A percentile compares a stretch with the other conserved stretches of the same genome.
Conservation (phyloP, 2,888 invertebrate species). For the Nezara viridula region DNA sequence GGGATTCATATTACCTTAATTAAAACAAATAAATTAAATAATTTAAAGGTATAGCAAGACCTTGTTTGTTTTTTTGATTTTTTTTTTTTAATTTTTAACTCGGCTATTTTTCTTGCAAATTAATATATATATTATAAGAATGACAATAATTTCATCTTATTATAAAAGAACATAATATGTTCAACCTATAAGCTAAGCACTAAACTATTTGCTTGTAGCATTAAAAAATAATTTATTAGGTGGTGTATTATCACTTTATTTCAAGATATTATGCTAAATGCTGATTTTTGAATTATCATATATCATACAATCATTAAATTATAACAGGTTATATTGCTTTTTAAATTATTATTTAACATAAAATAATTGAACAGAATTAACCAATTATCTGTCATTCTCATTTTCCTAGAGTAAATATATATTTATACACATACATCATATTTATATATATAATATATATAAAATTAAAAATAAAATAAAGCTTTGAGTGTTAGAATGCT, state of each 20-base stretch:
- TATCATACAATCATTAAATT: constrained; percentile 42
- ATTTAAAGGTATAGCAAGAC: constrained; percentile 58
- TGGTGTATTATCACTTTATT: constrained; percentile 47
- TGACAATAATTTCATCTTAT: constrained; percentile 43
- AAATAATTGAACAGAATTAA: not conserved
- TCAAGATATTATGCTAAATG: constrained; percentile 33
- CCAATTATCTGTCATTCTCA: constrained; percentile 43
- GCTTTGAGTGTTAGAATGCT: constrained; percentile 59
- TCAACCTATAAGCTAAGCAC: constrained; percentile 54
- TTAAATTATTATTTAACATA: not conserved
- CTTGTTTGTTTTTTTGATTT: not conserved
- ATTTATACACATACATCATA: constrained; percentile 37
- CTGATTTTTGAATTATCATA: constrained; percentile 38
- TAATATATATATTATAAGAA: constrained; percentile 36
- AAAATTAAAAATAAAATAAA: constrained; percentile 56
- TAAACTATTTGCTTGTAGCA: constrained; percentile 47
- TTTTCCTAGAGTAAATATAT: constrained; percentile 43
- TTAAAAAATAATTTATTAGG: constrained; percentile 30
- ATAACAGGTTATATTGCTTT: constrained; percentile 43
- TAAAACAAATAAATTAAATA: constrained; percentile 56
- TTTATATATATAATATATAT: constrained; percentile 31
- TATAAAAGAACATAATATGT: constrained; percentile 31
- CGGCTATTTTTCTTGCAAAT: constrained; percentile 19
- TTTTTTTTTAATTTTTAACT: not conserved
- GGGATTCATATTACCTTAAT: constrained; percentile 17